Conservation (phyloP, 2,888 invertebrate genomes). For the Apamea anceps region DNA sequence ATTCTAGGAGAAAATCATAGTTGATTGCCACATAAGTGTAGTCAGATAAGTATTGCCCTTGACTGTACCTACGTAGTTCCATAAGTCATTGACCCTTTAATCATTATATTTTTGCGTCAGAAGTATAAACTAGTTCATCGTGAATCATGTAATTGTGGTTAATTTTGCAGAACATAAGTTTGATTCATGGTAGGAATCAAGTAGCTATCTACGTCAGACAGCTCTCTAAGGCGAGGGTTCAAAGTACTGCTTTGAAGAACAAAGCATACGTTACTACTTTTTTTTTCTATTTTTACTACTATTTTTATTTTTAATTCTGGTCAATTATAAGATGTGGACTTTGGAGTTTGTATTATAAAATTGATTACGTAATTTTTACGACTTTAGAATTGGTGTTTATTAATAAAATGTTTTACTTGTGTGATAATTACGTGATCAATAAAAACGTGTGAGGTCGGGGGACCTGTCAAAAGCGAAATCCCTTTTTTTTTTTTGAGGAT, state of each 20-base stretch:
- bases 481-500: no score
- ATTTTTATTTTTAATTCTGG: background rate
- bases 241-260: background rate
- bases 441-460: background rate
- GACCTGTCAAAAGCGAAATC: background rate
- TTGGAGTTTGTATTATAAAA: background rate
- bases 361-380: no score
- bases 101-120: conserved; percentile 9
- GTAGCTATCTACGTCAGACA: background rate
- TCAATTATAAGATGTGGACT: conserved; percentile 1
- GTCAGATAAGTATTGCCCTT: background rate
- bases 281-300: background rate
- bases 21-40: background rate
- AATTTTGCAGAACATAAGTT: conserved; percentile 1
- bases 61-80: background rate
- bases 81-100: conserved; percentile 22
- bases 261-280: background rate
- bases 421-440: background rate
- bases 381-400: background rate
- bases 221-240: background rate
- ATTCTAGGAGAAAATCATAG: background rate
- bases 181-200: conserved; percentile 18
- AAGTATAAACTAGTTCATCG: conserved; percentile 27
- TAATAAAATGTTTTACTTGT: background rate
- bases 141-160: conserved; percentile 36